A percentile compares a stretch with the other conserved stretches of the same genome.
phyloP scores from a whole-genome alignment of 2,888 invertebrate genomes.

The Scaeva pyrastri region DNA sequence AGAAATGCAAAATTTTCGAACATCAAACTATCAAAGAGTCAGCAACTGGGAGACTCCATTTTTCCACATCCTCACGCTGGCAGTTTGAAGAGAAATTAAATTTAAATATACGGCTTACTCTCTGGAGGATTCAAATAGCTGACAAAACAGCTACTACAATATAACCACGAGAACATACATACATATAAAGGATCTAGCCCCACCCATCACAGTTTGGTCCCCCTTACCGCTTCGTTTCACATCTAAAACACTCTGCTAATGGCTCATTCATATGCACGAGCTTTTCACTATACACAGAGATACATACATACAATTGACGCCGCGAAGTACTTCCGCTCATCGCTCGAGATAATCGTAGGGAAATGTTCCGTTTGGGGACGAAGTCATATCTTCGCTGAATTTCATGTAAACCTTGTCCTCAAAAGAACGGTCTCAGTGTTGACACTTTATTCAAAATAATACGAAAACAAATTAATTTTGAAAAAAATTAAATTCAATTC shows the following conservation, averaged over 20 bases:
- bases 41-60: conserved; percentile 33
- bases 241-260: conserved; percentile 59
- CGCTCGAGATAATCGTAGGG: conserved; percentile 66
- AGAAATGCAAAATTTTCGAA: conserved; percentile 57
- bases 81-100: conserved; percentile 66
- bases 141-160: not conserved
- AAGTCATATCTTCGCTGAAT: conserved; percentile 2
- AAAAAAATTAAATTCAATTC: too few species aligned
- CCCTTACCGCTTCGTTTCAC: conserved; percentile 7
- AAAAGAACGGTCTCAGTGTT: conserved; percentile 25
- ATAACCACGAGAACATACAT: too few species aligned
- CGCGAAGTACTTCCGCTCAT: conserved; percentile 66
- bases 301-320: conserved; percentile 63
- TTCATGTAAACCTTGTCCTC: conserved; percentile 56
- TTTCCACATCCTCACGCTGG: conserved; percentile 23
- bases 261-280: conserved; percentile 74
- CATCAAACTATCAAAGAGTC: not conserved
- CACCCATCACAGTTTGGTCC: not conserved
- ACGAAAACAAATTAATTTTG: too few species aligned
- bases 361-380: conserved; percentile 58
- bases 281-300: conserved; percentile 36
- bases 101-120: conserved; percentile 64
- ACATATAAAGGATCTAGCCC: too few species aligned
- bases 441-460: not conserved
- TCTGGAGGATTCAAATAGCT: conserved; percentile 57